Evolutionary conservation across 2,113 vertebrate genomes (phyloP).

Genomic region (Bambusicola thoracicus): DNA sequence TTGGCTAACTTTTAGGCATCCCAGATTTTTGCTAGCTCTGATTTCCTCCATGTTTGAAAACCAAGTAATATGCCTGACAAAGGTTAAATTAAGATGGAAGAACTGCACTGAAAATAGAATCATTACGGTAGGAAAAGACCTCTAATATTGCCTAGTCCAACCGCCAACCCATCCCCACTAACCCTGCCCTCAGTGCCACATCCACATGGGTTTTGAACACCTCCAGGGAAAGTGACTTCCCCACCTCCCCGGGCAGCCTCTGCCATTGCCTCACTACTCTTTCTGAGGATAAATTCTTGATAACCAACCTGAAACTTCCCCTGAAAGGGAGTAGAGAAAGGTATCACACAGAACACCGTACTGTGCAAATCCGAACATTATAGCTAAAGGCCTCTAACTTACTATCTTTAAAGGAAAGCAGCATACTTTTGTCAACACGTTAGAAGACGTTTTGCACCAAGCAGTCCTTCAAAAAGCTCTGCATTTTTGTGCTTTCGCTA

Average conservation of each 20-base stretch:
- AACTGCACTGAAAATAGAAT: neutral
- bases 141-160: too few relatives aligned
- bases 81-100: neutral
- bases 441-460: conserved; percentile 17
- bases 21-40: neutral
- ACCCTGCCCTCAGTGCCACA: too few relatives aligned
- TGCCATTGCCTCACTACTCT: too few relatives aligned
- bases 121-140: too few relatives aligned
- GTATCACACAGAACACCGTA: neutral
- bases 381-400: conserved; percentile 34
- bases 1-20: neutral
- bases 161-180: too few relatives aligned
- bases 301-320: too few relatives aligned
- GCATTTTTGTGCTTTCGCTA: conserved; percentile 5
- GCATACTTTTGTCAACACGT: neutral
- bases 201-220: too few relatives aligned
- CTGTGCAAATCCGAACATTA: neutral
- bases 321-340: neutral
- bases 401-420: conserved; percentile 13
- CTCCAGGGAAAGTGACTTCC: too few relatives aligned
- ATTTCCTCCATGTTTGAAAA: fast-evolving
- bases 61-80: neutral
- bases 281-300: too few relatives aligned
- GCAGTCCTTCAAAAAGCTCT: conserved; percentile 34
- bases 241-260: too few relatives aligned